phyloP scores from a whole-genome alignment of 1,140 invertebrate genomes.

The Diorhabda sublineata region DNA sequence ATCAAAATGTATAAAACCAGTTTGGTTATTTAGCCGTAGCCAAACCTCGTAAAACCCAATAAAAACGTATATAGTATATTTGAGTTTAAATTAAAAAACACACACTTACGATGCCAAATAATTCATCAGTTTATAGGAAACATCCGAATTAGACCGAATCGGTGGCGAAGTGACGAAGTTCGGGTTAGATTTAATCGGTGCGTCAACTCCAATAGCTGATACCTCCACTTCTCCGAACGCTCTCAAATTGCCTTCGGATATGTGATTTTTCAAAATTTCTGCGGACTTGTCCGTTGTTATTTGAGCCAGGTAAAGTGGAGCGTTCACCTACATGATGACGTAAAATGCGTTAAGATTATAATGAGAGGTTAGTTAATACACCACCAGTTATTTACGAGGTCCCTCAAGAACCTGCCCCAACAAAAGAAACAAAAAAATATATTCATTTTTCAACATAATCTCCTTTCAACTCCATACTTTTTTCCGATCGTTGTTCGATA shows the following conservation, averaged over 20 bases:
- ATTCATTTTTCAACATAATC: no score
- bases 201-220: constrained; percentile 64
- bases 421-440: no score
- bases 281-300: constrained; percentile 71
- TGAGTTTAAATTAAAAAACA: neutral
- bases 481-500: no score
- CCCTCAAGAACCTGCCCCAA: no score
- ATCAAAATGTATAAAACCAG: no score
- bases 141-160: constrained; percentile 71
- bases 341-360: neutral
- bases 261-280: constrained; percentile 52
- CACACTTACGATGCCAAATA: constrained; percentile 72
- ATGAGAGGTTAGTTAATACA: constrained; percentile 1
- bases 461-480: no score
- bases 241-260: constrained; percentile 35
- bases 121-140: constrained; percentile 73
- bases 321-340: constrained; percentile 47
- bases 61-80: no score
- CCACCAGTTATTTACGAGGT: no score
- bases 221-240: constrained; percentile 80
- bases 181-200: constrained; percentile 52
- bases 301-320: constrained; percentile 71
- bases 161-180: constrained; percentile 70
- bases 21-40: no score
- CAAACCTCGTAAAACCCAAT: no score